These are phyloP conservation scores for Cephalopachus bancanus DNA, from an alignment of 2,797 vertebrate genomes.

Conservation along the genomic window DNA sequence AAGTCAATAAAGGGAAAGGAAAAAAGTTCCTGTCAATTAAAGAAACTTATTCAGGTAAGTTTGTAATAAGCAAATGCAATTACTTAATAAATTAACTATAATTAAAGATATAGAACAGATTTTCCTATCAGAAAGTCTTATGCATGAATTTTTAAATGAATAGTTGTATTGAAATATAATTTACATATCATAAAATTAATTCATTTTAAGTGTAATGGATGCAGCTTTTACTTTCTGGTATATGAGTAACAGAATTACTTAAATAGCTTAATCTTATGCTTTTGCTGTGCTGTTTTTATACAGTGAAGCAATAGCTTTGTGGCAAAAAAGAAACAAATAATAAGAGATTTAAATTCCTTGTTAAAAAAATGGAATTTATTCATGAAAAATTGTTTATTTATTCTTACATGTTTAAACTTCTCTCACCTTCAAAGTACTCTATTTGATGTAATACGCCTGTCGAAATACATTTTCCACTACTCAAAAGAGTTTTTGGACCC, in stretches of 20 bases:
- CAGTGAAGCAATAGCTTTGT: no score
- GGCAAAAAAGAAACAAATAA: no score
- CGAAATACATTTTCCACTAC: no score
- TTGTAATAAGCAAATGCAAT: constrained; percentile 7
- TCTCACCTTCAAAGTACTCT: no score
- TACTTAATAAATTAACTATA: constrained; percentile 8
- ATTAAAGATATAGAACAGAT: neutral
- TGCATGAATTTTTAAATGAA: constrained; percentile 4
- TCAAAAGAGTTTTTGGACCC: no score
- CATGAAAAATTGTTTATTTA: no score
- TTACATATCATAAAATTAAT: constrained; percentile 5
- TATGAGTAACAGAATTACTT: constrained; percentile 26
- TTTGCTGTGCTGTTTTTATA: no score
- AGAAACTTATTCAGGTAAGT: constrained; percentile 34
- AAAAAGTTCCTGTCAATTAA: neutral
- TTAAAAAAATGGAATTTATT: no score
- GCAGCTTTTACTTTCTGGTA: neutral
- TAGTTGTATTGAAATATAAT: constrained; percentile 1
- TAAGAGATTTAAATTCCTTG: no score
- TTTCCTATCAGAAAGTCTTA: constrained; percentile 51
- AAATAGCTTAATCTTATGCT: neutral
- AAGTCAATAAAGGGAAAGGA: constrained; percentile 33
- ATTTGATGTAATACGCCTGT: no score
- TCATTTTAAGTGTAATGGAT: constrained; percentile 34
- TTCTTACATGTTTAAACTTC: no score